Percentiles rank a stretch among this genome's conserved stretches.
phyloP scores from a whole-genome alignment of 2,888 invertebrate genomes.

The Chrysolina haemoptera region DNA sequence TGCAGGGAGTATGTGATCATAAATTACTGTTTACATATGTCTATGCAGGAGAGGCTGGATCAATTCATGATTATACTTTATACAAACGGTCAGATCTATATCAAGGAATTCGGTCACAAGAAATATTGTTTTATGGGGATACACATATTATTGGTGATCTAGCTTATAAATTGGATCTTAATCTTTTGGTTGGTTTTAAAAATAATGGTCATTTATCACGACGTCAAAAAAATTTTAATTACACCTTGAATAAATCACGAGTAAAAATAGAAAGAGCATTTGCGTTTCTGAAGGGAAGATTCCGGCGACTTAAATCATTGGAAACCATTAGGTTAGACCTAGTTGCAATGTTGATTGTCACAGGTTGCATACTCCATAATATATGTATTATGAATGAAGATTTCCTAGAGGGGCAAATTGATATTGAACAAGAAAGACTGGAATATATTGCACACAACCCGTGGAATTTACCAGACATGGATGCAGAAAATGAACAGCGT shows the following conservation, averaged over 20 bases:
- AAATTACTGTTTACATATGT: constrained; percentile 43
- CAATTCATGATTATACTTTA: constrained; percentile 43
- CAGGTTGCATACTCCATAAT: background rate
- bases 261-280: constrained; percentile 47
- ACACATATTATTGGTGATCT: constrained; percentile 46
- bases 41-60: constrained; percentile 47
- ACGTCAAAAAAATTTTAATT: constrained; percentile 40
- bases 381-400: background rate
- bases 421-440: background rate
- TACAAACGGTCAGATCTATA: constrained; percentile 41
- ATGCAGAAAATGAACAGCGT: too few species aligned
- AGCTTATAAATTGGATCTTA: constrained; percentile 42
- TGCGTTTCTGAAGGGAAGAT: constrained; percentile 47
- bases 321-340: background rate
- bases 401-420: background rate
- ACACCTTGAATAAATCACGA: constrained; percentile 34
- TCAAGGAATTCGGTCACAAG: background rate
- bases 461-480: background rate
- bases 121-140: constrained; percentile 26
- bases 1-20: constrained; percentile 48
- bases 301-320: constrained; percentile 10
- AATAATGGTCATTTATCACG: constrained; percentile 27
- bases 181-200: constrained; percentile 44
- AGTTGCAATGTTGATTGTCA: background rate
- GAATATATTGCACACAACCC: background rate